Percentiles rank a stretch among this genome's conserved stretches.
Conservation (phyloP, 2,797 vertebrate species). For the Schizopygopsis pylzovi region DNA sequence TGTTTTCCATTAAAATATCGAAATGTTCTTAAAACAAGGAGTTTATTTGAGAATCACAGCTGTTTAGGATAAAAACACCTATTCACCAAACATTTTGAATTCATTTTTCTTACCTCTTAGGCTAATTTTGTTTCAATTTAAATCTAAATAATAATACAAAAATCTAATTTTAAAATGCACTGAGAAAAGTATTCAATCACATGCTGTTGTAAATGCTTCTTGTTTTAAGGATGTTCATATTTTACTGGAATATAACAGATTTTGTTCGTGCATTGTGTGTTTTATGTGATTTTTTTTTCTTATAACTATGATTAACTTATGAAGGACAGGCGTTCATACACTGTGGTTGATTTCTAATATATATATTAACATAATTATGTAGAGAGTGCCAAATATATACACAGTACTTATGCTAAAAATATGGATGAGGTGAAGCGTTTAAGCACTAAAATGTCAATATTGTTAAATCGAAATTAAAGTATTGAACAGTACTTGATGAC, state of each 20-base stretch:
- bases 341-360: conserved; percentile 45
- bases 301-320: conserved; percentile 44
- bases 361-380: conserved; percentile 30
- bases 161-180: neutral
- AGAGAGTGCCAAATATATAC: conserved; percentile 46
- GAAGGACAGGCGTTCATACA: conserved; percentile 39
- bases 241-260: neutral
- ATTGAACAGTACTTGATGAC: conserved; percentile 25
- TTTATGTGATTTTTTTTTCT: conserved; percentile 52
- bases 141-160: no score
- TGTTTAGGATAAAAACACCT: neutral
- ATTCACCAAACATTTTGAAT: neutral
- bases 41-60: neutral
- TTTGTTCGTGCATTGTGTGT: neutral
- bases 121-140: neutral
- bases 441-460: conserved; percentile 18
- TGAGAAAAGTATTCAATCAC: neutral
- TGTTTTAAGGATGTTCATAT: neutral
- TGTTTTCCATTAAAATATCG: neutral
- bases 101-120: neutral
- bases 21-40: neutral
- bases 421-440: conserved; percentile 10
- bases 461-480: conserved; percentile 33
- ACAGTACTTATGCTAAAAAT: conserved; percentile 42
- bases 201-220: neutral